Base-by-base conservation (phyloP, 2,888 invertebrate species). In the Eupithecia tripunctaria region DNA sequence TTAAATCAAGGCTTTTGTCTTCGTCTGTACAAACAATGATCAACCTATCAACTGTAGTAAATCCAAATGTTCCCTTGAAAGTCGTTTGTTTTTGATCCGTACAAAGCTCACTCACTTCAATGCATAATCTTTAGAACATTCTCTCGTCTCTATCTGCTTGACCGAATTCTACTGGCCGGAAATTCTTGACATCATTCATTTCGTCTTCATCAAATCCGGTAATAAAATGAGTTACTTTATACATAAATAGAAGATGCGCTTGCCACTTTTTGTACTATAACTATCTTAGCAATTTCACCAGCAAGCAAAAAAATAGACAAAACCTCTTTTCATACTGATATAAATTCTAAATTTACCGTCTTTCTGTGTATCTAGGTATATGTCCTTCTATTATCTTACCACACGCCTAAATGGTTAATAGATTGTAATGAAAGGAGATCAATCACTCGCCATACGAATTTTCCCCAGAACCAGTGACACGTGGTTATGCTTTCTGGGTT, bases 141-240 rank as follows among this genome's bases (percentile, higher is more conserved):
- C 7, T 32, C 29, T 56, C 15, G 21, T 64, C n/a, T 36, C n/a
- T 21, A 18, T 36, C 67, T 56, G 56, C 67, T 67, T 67, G 67
- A 67, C 67, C 51, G 47, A 67, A 47, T 67, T 51, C 67, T 51
- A 67, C 32, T 51, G 32, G 67, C 29, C 67, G 67, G 67, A 36
- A 67, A 64, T 38, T 38, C 62, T 63, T 63, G 62, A 63, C 38
- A 38, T 32, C 32, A 25, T 67, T 67, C 14, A 47, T 67, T 38
- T 56, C 21, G 32, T 56, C 56, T 67, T 21, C 67, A 64, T 36
- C 67, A 64, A 41, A 60, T 29, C 60, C 27, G 59, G 29, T 27
- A 59, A 29, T 18, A 29, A 15, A 60, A n/a, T 64, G 64, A 63
- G 10, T 25, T 25, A n/a, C 64, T 5, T n/a, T n/a, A n/a, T 63